phyloP scores from a whole-genome alignment of 2,888 invertebrate species.

The Hypolimnas misippus region DNA sequence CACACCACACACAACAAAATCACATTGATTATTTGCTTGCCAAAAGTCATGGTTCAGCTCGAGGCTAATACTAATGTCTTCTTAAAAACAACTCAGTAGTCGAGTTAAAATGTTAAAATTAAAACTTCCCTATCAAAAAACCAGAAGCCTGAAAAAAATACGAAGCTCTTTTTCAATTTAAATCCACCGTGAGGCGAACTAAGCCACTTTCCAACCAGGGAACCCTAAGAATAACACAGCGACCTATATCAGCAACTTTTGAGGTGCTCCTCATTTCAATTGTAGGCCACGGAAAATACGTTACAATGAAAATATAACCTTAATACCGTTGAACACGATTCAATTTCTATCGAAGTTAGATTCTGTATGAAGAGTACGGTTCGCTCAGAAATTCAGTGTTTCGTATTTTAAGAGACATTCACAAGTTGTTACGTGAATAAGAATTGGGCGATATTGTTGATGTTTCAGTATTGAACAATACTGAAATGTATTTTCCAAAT shows the following conservation, averaged over 20 bases:
- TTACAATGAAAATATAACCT: conserved; percentile 27
- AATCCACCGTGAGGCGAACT: conserved; percentile 18
- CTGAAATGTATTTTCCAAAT: not conserved
- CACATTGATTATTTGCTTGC: not conserved
- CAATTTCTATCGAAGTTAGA: conserved; percentile 17
- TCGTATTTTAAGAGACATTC: conserved; percentile 30
- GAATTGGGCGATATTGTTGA: conserved; percentile 23
- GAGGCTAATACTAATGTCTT: too few species aligned
- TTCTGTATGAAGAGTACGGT: conserved; percentile 10
- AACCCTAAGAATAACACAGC: conserved; percentile 46
- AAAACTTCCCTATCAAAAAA: not conserved
- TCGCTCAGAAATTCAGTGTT: conserved; percentile 24
- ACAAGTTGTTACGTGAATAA: conserved; percentile 29
- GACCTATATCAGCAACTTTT: conserved; percentile 65
- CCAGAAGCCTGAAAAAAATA: conserved; percentile 12
- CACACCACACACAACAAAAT: too few species aligned
- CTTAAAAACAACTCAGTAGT: too few species aligned
- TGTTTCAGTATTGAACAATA: conserved; percentile 19
- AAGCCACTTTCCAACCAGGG: conserved; percentile 27
- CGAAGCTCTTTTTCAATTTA: conserved; percentile 25
- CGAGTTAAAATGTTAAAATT: too few species aligned
- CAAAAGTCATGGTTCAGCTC: not conserved
- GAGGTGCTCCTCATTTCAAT: conserved; percentile 58
- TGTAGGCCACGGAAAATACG: conserved; percentile 51
- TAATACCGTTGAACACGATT: conserved; percentile 18